Conservation (phyloP, 2,113 vertebrate species). For the Furnarius figulus region DNA sequence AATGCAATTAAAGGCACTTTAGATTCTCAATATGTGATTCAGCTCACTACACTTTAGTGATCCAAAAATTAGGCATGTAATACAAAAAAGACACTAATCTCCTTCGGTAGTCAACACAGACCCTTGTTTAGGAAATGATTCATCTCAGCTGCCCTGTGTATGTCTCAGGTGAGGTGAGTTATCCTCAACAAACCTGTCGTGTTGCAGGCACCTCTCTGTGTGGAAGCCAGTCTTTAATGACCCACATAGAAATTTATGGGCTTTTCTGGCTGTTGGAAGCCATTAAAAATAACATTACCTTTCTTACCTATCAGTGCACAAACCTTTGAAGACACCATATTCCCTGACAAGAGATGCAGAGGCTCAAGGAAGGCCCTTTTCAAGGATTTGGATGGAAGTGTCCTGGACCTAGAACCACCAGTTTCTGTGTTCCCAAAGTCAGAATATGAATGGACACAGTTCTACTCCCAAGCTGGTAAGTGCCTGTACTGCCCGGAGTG, state of each 20-base stretch:
- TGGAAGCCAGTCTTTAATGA: neutral
- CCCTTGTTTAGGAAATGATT: neutral
- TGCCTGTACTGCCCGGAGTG: neutral
- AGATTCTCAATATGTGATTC: neutral
- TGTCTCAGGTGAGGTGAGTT: neutral
- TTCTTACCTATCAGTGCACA: neutral
- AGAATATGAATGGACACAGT: slow-evolving; percentile 62
- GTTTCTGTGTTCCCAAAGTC: slow-evolving; percentile 73
- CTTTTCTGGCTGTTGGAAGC: neutral
- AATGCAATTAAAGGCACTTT: neutral
- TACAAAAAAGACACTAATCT: neutral
- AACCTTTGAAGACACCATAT: neutral
- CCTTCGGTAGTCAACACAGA: neutral
- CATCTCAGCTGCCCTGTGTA: neutral
- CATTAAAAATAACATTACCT: neutral
- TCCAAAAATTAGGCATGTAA: neutral
- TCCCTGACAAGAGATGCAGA: slow-evolving; percentile 32
- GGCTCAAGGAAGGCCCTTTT: slow-evolving; percentile 71
- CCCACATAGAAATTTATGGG: neutral
- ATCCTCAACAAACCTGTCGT: neutral
- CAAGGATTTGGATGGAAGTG: slow-evolving; percentile 76
- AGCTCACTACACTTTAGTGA: neutral
- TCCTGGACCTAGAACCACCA: slow-evolving; percentile 60
- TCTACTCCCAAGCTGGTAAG: slow-evolving; percentile 71
- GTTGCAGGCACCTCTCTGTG: neutral